phyloP scores from a whole-genome alignment of 2,888 invertebrate genomes.

The Drosophila kuntzei region DNA sequence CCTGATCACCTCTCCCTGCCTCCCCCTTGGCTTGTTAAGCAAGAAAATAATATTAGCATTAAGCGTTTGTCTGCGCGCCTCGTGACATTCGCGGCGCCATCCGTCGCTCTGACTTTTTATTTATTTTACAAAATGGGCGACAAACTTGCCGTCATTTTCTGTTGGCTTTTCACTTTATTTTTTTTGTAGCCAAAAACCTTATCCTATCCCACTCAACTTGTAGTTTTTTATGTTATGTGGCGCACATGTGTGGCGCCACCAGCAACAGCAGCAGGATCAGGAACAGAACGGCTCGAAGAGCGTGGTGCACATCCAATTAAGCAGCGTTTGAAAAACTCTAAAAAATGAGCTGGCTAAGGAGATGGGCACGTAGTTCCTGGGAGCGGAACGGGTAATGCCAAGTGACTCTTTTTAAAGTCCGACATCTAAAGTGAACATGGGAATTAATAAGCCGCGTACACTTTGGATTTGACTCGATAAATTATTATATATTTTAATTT shows the following conservation, averaged over 20 bases:
- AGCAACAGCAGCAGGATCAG: constrained; percentile 2
- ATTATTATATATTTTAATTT: too few species aligned
- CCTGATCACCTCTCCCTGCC: not conserved
- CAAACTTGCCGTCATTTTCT: constrained; percentile 70
- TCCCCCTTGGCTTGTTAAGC: constrained; percentile 70
- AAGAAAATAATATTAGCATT: constrained; percentile 79
- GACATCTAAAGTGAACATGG: not conserved
- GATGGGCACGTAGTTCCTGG: constrained; percentile 8
- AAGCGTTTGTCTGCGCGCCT: constrained; percentile 80
- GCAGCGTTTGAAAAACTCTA: constrained; percentile 71
- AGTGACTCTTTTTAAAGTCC: constrained; percentile 39
- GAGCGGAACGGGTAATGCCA: constrained; percentile 23
- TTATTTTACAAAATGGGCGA: constrained; percentile 79
- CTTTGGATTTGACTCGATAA: not conserved
- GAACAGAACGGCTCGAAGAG: constrained; percentile 23
- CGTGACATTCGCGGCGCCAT: constrained; percentile 64
- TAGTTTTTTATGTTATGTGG: constrained; percentile 52
- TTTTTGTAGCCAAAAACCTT: constrained; percentile 29
- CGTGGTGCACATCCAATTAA: constrained; percentile 73
- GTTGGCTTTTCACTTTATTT: constrained; percentile 38
- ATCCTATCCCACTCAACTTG: constrained; percentile 2
- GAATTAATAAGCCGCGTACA: constrained; percentile 10
- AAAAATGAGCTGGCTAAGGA: constrained; percentile 57
- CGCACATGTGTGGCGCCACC: constrained; percentile 60
- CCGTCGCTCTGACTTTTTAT: constrained; percentile 57